phyloP scores from a whole-genome alignment of 2,888 invertebrate species.

The Operophtera brumata region DNA sequence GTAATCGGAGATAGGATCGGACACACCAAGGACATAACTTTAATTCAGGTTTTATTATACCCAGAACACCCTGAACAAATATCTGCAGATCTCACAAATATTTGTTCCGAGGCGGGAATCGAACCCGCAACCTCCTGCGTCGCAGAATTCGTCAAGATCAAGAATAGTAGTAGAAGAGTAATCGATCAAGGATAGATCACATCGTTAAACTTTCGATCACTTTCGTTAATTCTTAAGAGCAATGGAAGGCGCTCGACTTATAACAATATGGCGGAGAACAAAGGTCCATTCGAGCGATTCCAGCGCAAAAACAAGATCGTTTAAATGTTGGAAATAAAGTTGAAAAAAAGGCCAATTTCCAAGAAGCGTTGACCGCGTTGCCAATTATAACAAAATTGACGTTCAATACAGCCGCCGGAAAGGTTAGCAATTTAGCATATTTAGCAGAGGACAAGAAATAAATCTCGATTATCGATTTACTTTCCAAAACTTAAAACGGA shows the following conservation, averaged over 20 bases:
- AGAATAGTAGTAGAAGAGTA: too few species aligned
- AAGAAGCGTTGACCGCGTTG: conserved; percentile 72
- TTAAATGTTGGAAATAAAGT: conserved; percentile 67
- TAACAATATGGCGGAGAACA: conserved; percentile 73
- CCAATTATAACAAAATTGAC: conserved; percentile 77
- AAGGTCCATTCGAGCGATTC: conserved; percentile 64
- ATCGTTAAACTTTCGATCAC: conserved; percentile 57
- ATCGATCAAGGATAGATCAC: conserved; percentile 38
- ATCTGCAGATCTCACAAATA: too few species aligned
- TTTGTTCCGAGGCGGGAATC: too few species aligned
- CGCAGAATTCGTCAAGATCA: too few species aligned
- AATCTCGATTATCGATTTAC: conserved; percentile 34
- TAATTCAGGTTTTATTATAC: too few species aligned
- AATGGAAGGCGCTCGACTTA: conserved; percentile 46
- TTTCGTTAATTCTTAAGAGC: conserved; percentile 52
- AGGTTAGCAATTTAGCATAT: conserved; percentile 65
- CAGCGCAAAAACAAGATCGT: conserved; percentile 71
- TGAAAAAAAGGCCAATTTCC: conserved; percentile 68
- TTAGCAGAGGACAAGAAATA: conserved; percentile 43
- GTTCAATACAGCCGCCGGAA: conserved; percentile 68
- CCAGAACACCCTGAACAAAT: too few species aligned
- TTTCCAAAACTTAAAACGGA: conserved; percentile 29
- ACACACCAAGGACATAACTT: too few species aligned
- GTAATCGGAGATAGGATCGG: too few species aligned
- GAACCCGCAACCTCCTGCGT: too few species aligned